Evolutionary conservation across 2,888 invertebrate genomes (phyloP), one percentile per base, ranked within the genome.

Genomic region (Cacoxenus indagator): DNA sequence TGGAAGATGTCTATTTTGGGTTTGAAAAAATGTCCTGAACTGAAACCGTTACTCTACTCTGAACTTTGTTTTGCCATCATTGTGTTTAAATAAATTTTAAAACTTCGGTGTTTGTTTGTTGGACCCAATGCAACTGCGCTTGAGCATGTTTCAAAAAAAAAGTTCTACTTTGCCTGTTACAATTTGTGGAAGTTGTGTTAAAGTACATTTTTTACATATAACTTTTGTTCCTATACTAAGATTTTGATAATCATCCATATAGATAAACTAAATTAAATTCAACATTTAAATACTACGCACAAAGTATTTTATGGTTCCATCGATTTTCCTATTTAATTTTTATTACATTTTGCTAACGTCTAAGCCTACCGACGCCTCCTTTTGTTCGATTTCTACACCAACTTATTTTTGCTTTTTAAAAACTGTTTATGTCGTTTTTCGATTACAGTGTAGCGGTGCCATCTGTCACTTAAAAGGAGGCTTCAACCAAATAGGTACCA

Each of bases 401-500:
- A 27, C 27, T 43, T 64, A n/a, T 71, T 27, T 55, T 61, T 61
- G 45, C 55, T 68, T 43, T 61, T 29, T n/a, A n/a, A n/a, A n/a
- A n/a, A n/a, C n/a, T n/a, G n/a, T n/a, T n/a, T n/a, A n/a, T n/a
- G n/a, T n/a, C n/a, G n/a, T n/a, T n/a, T n/a, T n/a, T n/a, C n/a
- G n/a, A n/a, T n/a, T n/a, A n/a, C n/a, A n/a, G n/a, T n/a, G n/a
- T n/a, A n/a, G n/a, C 37, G 37, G 14, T 14, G 1, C 37, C 37
- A 37, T 4, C 14, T 37, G 37, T 69, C 68, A 71, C 72, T 90
- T 92, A 94, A 90, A 95, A 95, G 74, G 94, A 94, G 82, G 94
- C 95, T 88, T 95, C 95, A 82, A 95, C 95, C 85, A 95, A 90
- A 88, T 94, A 95, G 79, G 94, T 94, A 85, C 93, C 94, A 86